These are phyloP conservation scores for Drosophila yooni DNA, from an alignment of 2,888 invertebrate genomes.

Conservation along the genomic window DNA sequence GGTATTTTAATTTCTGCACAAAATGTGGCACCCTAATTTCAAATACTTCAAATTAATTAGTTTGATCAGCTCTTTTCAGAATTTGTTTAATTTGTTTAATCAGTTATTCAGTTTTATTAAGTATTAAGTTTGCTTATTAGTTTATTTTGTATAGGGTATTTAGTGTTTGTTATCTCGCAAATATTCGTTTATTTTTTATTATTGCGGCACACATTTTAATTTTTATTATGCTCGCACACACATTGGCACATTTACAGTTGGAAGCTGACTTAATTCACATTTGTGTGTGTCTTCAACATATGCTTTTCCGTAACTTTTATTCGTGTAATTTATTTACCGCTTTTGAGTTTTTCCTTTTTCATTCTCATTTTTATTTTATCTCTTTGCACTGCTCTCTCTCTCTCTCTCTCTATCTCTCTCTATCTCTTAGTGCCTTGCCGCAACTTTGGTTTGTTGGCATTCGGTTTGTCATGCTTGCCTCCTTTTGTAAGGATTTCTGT, in stretches of 20 bases:
- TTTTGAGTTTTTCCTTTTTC: constrained; percentile 7
- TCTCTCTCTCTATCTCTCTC: background rate
- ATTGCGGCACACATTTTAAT: constrained; percentile 42
- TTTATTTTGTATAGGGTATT: constrained; percentile 4
- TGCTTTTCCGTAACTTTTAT: constrained; percentile 27
- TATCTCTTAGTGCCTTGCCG: background rate
- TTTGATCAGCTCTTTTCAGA: background rate
- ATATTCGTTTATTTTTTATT: background rate
- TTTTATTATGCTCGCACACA: constrained; percentile 36
- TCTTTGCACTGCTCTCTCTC: constrained; percentile 2
- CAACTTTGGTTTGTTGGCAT: constrained; percentile 16
- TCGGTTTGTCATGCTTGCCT: constrained; percentile 35
- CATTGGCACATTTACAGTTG: constrained; percentile 5
- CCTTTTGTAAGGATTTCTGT: background rate
- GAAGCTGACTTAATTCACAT: constrained; percentile 35
- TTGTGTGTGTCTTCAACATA: constrained; percentile 24
- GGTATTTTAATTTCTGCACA: background rate
- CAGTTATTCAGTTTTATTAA: too few relatives aligned
- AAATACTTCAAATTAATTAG: background rate
- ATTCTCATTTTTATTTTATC: constrained; percentile 1
- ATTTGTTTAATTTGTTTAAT: background rate
- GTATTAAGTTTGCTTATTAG: background rate
- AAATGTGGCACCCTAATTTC: background rate
- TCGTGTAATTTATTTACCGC: constrained; percentile 31
- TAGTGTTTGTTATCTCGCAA: too few relatives aligned